Evolutionary conservation across 2,888 invertebrate species (phyloP), one percentile per base, ranked within the genome.

Genomic region (Drosophila nr. perissopoda): DNA sequence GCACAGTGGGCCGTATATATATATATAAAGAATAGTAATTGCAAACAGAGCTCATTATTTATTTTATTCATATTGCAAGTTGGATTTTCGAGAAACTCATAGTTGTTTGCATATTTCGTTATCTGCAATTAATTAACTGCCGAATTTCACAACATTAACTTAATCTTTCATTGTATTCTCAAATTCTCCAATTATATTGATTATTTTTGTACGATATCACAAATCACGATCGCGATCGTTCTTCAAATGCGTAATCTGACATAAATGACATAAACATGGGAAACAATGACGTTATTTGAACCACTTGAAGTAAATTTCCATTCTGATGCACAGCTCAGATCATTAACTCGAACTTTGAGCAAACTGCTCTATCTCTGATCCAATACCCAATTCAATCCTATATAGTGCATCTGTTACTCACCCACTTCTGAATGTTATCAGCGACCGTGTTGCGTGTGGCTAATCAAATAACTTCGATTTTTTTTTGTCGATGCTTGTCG

Each of bases 401-500:
- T 27, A 11, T 38, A 42, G 33, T 67, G 60, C 67, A 68, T 79
- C 67, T 68, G n/a, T 70, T 38, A 31, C 29, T 53, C 45, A 60
- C 21, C 38, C 62, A 56, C 56, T 56, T 38, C 3, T 13, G 27
- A 27, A 8, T 56, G 48, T 40, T 73, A 73, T 69, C 68, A 59
- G 57, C 27, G 7, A 29, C 10, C 25, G 59, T 18, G 57, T 40
- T 33, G 16, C 29, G 7, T 58, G 29, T 65, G 58, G 61, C 27
- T 51, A 61, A 79, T 69, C 73, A 78, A 75, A 78, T 58, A 56
- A 64, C 63, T 84, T 80, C 58, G 51, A 69, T 75, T 78, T 75
- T 45, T 73, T 76, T 73, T 49, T 51, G 69, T 70, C 71, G 70
- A 68, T 80, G 54, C 58, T 76, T 63, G 65, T 69, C 63, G 58